These are phyloP conservation scores for Agelas oroides DNA, from an alignment of 37 sponge, comb jelly and placozoan species.

Conservation along the genomic window DNA sequence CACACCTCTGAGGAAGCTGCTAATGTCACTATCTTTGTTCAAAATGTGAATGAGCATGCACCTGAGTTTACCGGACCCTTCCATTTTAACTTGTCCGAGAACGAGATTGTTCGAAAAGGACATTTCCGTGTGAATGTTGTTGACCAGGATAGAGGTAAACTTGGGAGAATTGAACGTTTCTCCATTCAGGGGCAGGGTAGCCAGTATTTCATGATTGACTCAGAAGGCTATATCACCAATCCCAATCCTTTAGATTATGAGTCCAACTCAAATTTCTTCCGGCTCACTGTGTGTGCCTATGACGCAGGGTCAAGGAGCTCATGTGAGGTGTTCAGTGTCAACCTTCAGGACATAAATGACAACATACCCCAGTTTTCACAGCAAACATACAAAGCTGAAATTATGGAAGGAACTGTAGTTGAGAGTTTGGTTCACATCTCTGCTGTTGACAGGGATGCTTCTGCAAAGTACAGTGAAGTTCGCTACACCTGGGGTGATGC, in stretches of 20 bases:
- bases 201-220: slow-evolving; percentile 25
- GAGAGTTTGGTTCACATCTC: background rate
- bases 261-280: background rate
- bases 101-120: background rate
- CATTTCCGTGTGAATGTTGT: slow-evolving; percentile 38
- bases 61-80: slow-evolving; percentile 51
- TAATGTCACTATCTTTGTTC: slow-evolving; percentile 33
- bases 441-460: slow-evolving; percentile 40
- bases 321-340: slow-evolving; percentile 34
- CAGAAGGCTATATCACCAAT: slow-evolving; percentile 38
- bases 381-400: slow-evolving; percentile 4
- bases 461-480: slow-evolving; percentile 6
- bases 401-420: slow-evolving; percentile 16
- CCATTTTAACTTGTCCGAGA: slow-evolving; percentile 42
- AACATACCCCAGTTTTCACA: slow-evolving; percentile 50
- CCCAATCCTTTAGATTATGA: slow-evolving; percentile 51
- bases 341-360: slow-evolving; percentile 57
- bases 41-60: slow-evolving; percentile 57
- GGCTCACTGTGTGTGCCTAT: slow-evolving; percentile 55
- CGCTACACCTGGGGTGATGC: slow-evolving; percentile 12
- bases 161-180: slow-evolving; percentile 30
- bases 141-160: slow-evolving; percentile 44
- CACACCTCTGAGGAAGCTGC: slow-evolving; percentile 25
- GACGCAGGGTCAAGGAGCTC: slow-evolving; percentile 19
- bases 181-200: background rate